Evolutionary conservation across 1,140 invertebrate genomes (phyloP).

Genomic region (Trigoniulus corallinus): DNA sequence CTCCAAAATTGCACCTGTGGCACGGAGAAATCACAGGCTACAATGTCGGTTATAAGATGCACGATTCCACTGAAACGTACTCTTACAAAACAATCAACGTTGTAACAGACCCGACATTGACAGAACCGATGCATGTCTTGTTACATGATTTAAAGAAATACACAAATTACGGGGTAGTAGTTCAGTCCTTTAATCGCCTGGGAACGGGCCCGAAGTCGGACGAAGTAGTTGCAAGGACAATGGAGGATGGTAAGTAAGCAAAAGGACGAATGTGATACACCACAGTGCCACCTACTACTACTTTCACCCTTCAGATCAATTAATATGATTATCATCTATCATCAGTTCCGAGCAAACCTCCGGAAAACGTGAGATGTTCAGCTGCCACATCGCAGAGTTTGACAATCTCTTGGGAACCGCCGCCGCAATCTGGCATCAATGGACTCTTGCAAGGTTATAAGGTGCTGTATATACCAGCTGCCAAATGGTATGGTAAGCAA

Average conservation of each 20-base stretch:
- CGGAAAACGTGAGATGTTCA: constrained; percentile 25
- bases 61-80: constrained; percentile 21
- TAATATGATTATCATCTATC: constrained; percentile 10
- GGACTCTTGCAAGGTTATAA: constrained; percentile 40
- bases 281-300: not conserved
- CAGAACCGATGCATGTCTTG: not conserved
- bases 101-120: constrained; percentile 7
- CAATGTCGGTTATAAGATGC: constrained; percentile 38
- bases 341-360: constrained; percentile 33
- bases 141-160: constrained; percentile 40
- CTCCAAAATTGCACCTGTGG: constrained; percentile 71
- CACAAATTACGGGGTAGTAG: constrained; percentile 27
- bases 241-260: constrained; percentile 30
- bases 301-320: not conserved
- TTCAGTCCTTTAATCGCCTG: constrained; percentile 27
- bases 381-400: constrained; percentile 26
- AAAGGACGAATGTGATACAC: no score
- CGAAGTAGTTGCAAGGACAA: constrained; percentile 22
- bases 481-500: constrained; percentile 8
- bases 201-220: constrained; percentile 28
- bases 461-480: constrained; percentile 25
- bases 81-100: constrained; percentile 17
- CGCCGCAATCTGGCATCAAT: constrained; percentile 34
- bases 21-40: constrained; percentile 83
- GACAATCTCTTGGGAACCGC: constrained; percentile 23